Evolutionary conservation across 2,113 vertebrate genomes (phyloP).

Genomic region (Nanorana parkeri): DNA sequence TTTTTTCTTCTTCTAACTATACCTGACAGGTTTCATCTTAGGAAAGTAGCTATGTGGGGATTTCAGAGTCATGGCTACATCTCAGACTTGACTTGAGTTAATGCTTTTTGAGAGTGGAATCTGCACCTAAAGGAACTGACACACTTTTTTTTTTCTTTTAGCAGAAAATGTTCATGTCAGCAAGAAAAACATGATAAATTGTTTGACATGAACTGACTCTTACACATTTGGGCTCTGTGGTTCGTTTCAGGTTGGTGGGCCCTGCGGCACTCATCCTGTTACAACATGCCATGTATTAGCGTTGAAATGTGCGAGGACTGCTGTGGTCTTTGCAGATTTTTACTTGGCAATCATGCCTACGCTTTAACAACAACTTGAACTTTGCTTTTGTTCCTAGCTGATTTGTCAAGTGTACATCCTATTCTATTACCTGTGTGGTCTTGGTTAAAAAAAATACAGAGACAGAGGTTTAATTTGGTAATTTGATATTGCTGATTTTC

Average conservation of each 20-base stretch:
- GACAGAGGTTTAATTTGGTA: no score
- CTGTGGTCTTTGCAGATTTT: neutral
- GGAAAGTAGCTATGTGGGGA: no score
- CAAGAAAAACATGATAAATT: slow-evolving; percentile 11
- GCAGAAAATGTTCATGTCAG: neutral
- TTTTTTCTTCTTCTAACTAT: no score
- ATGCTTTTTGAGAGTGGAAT: neutral
- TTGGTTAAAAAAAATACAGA: neutral
- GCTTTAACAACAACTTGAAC: neutral
- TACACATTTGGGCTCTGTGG: neutral
- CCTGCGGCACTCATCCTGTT: neutral
- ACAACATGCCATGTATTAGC: neutral
- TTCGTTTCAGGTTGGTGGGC: slow-evolving; percentile 24
- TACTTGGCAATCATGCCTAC: neutral
- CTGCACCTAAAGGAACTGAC: slow-evolving; percentile 16
- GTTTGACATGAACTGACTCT: neutral
- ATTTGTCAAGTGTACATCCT: neutral
- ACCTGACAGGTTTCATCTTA: no score
- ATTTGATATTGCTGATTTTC: no score
- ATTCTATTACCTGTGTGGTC: neutral
- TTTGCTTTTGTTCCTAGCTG: neutral
- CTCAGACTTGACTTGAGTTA: no score
- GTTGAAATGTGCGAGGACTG: neutral
- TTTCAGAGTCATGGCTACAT: no score
- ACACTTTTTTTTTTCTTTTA: neutral